Percentiles rank a stretch among this genome's conserved stretches.
Conservation (phyloP, 1,140 invertebrate genomes). For the Teleopsis dalmanni region DNA sequence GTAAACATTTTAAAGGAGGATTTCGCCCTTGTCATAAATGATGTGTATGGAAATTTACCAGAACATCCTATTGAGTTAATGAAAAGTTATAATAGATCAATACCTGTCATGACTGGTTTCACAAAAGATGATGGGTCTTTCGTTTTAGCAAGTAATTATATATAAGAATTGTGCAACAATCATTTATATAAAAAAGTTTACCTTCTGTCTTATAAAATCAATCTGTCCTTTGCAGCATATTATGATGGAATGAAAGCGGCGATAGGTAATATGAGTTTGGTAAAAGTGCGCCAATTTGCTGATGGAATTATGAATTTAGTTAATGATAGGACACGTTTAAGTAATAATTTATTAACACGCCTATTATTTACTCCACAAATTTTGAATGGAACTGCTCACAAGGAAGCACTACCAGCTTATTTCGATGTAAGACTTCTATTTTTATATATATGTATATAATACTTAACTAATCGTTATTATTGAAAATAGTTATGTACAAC, state of each 20-base stretch:
- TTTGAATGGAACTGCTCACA: conserved; percentile 24
- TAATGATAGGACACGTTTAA: conserved; percentile 20
- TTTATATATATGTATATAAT: conserved; percentile 21
- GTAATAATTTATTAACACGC: conserved; percentile 23
- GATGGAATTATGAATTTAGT: conserved; percentile 17
- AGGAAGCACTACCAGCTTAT: conserved; percentile 25
- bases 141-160: conserved; percentile 27
- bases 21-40: conserved; percentile 28
- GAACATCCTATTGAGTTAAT: conserved; percentile 19
- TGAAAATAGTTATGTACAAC: too few relatives aligned
- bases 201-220: background rate
- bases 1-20: conserved; percentile 14
- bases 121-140: conserved; percentile 40
- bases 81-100: conserved; percentile 12
- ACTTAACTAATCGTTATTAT: too few relatives aligned
- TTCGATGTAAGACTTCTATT: conserved; percentile 34
- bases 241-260: background rate
- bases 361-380: conserved; percentile 21
- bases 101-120: conserved; percentile 35
- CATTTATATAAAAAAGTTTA: background rate
- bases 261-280: background rate
- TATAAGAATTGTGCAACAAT: background rate
- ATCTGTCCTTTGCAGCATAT: background rate
- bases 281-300: conserved; percentile 24
- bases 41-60: conserved; percentile 28